These are phyloP conservation scores for Rhynchonycteris naso DNA, from an alignment of 2,797 vertebrate genomes.

Conservation along the genomic window DNA sequence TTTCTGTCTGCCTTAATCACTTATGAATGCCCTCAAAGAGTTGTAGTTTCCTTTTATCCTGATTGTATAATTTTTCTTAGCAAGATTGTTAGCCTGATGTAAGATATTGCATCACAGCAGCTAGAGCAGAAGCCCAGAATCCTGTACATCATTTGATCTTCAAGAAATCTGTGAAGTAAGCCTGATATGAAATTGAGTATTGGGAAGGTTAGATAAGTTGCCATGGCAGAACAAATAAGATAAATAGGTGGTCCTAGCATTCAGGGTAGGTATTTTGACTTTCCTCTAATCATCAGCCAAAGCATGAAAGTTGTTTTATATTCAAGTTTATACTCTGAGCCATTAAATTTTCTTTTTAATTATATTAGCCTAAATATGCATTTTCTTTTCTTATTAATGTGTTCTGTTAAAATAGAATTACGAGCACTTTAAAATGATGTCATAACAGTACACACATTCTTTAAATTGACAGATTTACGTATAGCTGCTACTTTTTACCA, in stretches of 20 bases:
- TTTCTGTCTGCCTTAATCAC: neutral
- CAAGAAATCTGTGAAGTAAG: slow-evolving; percentile 1
- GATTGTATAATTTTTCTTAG: neutral
- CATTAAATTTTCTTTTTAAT: slow-evolving; percentile 22
- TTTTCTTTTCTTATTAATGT: slow-evolving; percentile 64
- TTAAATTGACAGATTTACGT: slow-evolving; percentile 28
- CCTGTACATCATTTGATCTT: neutral
- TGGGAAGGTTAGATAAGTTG: neutral
- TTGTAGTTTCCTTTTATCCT: slow-evolving; percentile 6
- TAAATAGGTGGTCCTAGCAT: neutral
- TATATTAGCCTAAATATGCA: neutral
- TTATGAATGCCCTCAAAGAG: neutral
- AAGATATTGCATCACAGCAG: neutral
- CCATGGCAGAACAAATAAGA: neutral
- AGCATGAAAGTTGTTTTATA: neutral
- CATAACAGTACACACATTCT: neutral
- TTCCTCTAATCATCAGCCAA: neutral
- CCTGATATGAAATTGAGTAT: slow-evolving; percentile 6
- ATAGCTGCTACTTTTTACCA: neutral
- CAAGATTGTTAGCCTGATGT: neutral
- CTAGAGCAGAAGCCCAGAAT: neutral
- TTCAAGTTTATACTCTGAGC: neutral
- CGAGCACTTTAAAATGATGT: slow-evolving; percentile 19
- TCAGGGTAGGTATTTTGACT: neutral
- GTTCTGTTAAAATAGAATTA: slow-evolving; percentile 54